Base-by-base conservation (phyloP, 2,113 vertebrate genomes). In the Pungitius pungitius region DNA sequence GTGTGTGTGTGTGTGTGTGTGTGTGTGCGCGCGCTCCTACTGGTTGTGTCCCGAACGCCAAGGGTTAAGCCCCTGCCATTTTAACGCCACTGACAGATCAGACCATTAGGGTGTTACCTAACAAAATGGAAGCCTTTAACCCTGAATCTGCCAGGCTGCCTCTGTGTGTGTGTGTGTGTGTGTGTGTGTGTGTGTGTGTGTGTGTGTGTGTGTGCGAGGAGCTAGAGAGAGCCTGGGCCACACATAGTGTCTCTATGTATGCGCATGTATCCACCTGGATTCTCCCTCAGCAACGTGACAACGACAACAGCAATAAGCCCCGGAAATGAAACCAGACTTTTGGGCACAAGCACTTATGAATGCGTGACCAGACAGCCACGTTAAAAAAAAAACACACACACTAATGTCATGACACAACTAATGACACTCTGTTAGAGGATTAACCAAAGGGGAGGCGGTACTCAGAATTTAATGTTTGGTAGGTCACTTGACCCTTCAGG, bases 111-210 rank as follows among this genome's bases (percentile, higher is more conserved):
- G 95, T 94, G 94, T 96, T 96, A 95, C 94, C 94, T 95, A 96
- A 96, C 95, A 95, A 97, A 97, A 97, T 96, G 94, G 94, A 95
- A 95, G 94, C 87, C 86, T 90, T 96, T 96, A 97, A 96, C 95
- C 92, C 94, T 94, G 94, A 85, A 80, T 91, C 90, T 86, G 85
- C 94, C 89, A 47, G 75, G 82, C 72, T 64, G 86, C 54, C 37
- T 89, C 39, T 45, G 68, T 73, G 78, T 72, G 73, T 71, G 43
- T 69, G 64, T 61, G 68, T 57, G 75, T 57, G 58, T 54, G 45
- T 55, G 77, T 67, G 42, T 63, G 51, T 47, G 47, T 20, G 69
- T 18, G 39, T 6, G 77, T 13, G 60, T 52, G 64, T 40, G 35
- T 58, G 73, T 56, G 63, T 52, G 55, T 61, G 69, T 76, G 55